Conservation (phyloP, 2,113 vertebrate species). For the Heterochromis multidens region DNA sequence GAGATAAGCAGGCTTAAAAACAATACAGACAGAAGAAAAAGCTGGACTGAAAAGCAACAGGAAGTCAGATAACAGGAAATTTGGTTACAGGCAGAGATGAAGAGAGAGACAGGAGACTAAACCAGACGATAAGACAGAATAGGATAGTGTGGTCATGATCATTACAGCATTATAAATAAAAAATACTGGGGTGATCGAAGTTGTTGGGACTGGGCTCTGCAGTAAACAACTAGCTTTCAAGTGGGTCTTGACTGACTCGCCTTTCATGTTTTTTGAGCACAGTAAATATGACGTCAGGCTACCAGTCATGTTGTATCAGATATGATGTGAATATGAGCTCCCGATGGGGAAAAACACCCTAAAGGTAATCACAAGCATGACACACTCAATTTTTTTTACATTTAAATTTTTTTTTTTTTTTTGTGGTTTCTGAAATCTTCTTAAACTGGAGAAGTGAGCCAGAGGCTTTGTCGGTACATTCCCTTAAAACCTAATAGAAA, state of each 20-base stretch:
- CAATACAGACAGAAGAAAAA: slow-evolving; percentile 8
- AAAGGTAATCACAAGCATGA: not conserved
- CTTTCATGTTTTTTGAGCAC: slow-evolving; percentile 7
- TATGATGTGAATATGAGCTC: not conserved
- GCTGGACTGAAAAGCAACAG: not conserved
- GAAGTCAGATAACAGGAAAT: slow-evolving; percentile 2
- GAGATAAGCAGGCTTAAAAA: slow-evolving; percentile 32
- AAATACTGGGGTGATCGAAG: not conserved
- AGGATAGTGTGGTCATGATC: not conserved
- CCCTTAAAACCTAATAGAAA: not conserved
- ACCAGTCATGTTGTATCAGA: not conserved
- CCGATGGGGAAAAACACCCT: not conserved
- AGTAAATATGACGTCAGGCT: not conserved
- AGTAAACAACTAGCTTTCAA: slow-evolving; percentile 23
- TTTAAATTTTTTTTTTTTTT: not conserved
- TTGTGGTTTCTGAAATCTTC: not conserved
- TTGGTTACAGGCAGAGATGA: not conserved
- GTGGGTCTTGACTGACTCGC: not conserved
- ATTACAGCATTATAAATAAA: slow-evolving; percentile 1
- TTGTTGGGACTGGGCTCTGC: not conserved
- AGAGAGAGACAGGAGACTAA: not conserved
- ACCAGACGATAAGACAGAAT: not conserved
- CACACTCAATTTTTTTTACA: not conserved
- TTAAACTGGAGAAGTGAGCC: not conserved
- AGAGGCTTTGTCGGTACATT: not conserved